A percentile compares a stretch with the other conserved stretches of the same genome.
phyloP scores from a whole-genome alignment of 2,888 invertebrate species.

The Noctua fimbriata region DNA sequence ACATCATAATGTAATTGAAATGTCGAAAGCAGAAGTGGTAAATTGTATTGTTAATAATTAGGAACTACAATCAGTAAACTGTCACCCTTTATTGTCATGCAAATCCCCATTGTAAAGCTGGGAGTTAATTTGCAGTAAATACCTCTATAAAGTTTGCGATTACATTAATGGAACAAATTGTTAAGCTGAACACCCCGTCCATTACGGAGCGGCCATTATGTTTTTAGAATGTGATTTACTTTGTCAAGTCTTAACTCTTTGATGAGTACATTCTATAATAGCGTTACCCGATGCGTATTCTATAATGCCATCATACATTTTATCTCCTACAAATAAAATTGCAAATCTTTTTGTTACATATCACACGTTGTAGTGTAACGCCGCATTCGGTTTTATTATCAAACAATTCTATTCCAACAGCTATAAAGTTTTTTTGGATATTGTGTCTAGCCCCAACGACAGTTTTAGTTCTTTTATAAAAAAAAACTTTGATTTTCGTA shows the following conservation, averaged over 20 bases:
- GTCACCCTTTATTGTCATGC: constrained; percentile 78
- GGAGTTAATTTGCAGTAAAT: constrained; percentile 80
- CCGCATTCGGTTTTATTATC: constrained; percentile 48
- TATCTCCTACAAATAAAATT: constrained; percentile 29
- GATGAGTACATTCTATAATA: constrained; percentile 26
- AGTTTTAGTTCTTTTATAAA: constrained; percentile 44
- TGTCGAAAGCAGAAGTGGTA: constrained; percentile 66
- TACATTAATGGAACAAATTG: constrained; percentile 77
- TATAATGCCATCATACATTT: constrained; percentile 15
- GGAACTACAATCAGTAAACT: constrained; percentile 76
- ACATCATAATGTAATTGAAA: constrained; percentile 42
- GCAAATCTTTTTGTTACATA: constrained; percentile 35
- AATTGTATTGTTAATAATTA: constrained; percentile 74
- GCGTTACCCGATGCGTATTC: constrained; percentile 4
- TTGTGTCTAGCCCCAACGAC: constrained; percentile 33
- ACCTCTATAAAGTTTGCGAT: constrained; percentile 74
- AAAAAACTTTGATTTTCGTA: constrained; percentile 46
- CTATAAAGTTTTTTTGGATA: constrained; percentile 48
- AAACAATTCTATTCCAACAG: constrained; percentile 38
- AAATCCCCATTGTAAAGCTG: constrained; percentile 78
- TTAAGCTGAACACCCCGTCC: constrained; percentile 70
- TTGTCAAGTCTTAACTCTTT: constrained; percentile 42
- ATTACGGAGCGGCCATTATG: constrained; percentile 55
- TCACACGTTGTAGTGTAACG: constrained; percentile 41
- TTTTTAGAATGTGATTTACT: constrained; percentile 62